These are phyloP conservation scores for Drosophila grimshawi DNA, from an alignment of 1,140 invertebrate genomes.

Conservation along the genomic window DNA sequence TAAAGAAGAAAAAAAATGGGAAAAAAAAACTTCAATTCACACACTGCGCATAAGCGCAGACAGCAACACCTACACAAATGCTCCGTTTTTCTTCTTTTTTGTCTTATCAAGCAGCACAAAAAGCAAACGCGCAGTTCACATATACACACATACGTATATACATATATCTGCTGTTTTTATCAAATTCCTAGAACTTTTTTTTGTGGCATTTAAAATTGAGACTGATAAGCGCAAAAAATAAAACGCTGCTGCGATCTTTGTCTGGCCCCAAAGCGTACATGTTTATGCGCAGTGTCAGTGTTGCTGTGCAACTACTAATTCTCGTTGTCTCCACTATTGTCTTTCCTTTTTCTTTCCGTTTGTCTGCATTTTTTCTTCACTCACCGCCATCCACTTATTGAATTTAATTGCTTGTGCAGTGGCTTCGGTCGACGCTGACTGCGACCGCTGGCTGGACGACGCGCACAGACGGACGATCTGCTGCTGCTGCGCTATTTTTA, in stretches of 20 bases:
- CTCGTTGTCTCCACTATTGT: slow-evolving; percentile 31
- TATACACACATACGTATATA: neutral
- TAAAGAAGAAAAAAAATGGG: slow-evolving; percentile 22
- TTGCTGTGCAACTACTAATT: slow-evolving; percentile 40
- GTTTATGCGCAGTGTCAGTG: slow-evolving; percentile 13
- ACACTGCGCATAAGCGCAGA: slow-evolving; percentile 37
- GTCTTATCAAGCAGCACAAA: slow-evolving; percentile 51
- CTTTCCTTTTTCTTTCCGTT: slow-evolving; percentile 45
- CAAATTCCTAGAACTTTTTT: slow-evolving; percentile 67
- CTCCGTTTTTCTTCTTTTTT: slow-evolving; percentile 29
- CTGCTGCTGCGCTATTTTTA: slow-evolving; percentile 65
- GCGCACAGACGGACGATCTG: neutral
- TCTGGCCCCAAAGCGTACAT: neutral
- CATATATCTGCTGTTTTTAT: slow-evolving; percentile 46
- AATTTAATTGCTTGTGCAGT: slow-evolving; percentile 74
- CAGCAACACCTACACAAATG: slow-evolving; percentile 35
- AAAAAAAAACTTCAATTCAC: slow-evolving; percentile 56
- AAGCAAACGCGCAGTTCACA: slow-evolving; percentile 21
- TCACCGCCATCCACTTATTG: slow-evolving; percentile 73
- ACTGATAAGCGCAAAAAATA: slow-evolving; percentile 54
- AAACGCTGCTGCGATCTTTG: slow-evolving; percentile 22
- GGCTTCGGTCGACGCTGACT: slow-evolving; percentile 3
- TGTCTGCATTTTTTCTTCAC: slow-evolving; percentile 55
- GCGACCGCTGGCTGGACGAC: slow-evolving; percentile 35
- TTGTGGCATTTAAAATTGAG: slow-evolving; percentile 42